These are phyloP conservation scores for Amphipyra berbera DNA, from an alignment of 2,888 invertebrate species.

Conservation along the genomic window DNA sequence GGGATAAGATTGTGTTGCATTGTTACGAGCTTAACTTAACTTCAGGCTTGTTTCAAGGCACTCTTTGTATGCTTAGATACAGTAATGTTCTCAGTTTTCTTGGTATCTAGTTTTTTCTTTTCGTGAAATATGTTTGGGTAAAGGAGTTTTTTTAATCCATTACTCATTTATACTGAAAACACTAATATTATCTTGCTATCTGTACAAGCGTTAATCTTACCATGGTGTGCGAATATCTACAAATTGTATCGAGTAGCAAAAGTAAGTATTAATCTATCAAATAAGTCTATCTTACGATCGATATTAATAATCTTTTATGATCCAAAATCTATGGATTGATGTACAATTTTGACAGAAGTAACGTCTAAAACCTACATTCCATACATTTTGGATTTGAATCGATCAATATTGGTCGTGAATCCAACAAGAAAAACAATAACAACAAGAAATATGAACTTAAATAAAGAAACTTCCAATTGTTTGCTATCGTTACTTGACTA, in stretches of 20 bases:
- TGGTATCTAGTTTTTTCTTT: not conserved
- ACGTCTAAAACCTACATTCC: too few relatives aligned
- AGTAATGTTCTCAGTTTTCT: slow-evolving; percentile 21
- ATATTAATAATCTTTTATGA: not conserved
- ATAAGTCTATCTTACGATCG: not conserved
- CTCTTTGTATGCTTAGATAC: slow-evolving; percentile 17
- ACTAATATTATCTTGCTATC: not conserved
- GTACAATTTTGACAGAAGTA: too few relatives aligned
- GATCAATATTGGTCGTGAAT: too few relatives aligned
- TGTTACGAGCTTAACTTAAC: slow-evolving; percentile 25
- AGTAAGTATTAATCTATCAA: too few relatives aligned
- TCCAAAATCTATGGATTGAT: too few relatives aligned
- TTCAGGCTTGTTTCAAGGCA: slow-evolving; percentile 15
- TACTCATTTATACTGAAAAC: too few relatives aligned
- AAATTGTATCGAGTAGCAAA: too few relatives aligned
- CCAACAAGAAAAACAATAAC: too few relatives aligned
- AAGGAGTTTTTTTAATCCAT: too few relatives aligned
- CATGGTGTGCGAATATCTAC: not conserved
- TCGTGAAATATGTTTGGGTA: too few relatives aligned
- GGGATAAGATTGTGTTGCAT: slow-evolving; percentile 44
- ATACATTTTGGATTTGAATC: too few relatives aligned
- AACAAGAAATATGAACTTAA: too few relatives aligned
- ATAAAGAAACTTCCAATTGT: not conserved
- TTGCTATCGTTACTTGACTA: slow-evolving; percentile 44
- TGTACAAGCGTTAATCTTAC: not conserved